Evolutionary conservation across 2,113 vertebrate species (phyloP).

Genomic region (Rhagologus leucostigma): DNA sequence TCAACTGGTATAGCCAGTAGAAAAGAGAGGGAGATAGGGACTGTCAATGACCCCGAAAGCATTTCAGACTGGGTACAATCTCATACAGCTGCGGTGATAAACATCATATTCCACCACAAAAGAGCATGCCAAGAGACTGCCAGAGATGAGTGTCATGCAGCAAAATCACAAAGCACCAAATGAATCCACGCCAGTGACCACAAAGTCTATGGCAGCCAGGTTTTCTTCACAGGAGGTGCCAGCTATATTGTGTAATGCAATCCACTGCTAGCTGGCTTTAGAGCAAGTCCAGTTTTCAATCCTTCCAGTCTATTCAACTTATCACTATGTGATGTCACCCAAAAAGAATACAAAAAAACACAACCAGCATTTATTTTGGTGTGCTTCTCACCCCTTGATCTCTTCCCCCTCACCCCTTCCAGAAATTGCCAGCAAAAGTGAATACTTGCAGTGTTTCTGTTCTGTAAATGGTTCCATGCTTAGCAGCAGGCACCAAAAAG

Average conservation of each 20-base stretch:
- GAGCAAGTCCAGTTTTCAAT: constrained; percentile 2
- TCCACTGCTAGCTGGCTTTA: neutral
- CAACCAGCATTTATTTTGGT: neutral
- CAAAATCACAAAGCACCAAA: neutral
- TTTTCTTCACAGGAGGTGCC: neutral
- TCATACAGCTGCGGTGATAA: neutral
- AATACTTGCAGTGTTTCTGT: constrained; percentile 31
- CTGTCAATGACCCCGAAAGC: neutral
- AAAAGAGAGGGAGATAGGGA: neutral
- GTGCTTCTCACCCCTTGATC: neutral
- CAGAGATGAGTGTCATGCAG: neutral
- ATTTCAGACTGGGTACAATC: neutral
- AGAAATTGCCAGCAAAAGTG: neutral
- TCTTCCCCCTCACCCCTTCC: neutral
- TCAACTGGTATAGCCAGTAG: neutral
- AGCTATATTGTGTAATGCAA: neutral
- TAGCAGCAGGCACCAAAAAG: constrained; percentile 25
- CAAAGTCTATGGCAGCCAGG: neutral
- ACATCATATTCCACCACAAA: neutral
- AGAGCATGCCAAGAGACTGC: neutral
- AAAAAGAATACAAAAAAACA: neutral
- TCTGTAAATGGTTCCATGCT: neutral
- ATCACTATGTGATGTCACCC: neutral
- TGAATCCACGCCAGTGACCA: neutral
- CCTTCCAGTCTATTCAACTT: neutral